Conservation (phyloP, 2,113 vertebrate species). For the Empidonax traillii region DNA sequence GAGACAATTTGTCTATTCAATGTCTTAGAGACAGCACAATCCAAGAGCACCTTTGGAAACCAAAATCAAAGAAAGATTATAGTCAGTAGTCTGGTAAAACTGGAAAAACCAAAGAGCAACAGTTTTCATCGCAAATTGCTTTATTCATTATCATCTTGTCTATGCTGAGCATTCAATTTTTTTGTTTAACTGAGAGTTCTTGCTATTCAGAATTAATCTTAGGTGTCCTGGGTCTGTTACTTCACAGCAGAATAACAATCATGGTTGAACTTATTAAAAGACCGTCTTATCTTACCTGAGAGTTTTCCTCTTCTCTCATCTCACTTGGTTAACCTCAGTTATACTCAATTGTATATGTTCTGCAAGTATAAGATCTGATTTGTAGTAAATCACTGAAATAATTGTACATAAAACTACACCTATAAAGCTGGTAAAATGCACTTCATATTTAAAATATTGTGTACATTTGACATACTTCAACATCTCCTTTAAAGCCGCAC, state of each 20-base stretch:
- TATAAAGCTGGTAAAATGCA: background rate
- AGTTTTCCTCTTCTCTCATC: background rate
- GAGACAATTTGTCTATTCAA: fast-evolving
- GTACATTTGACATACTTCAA: background rate
- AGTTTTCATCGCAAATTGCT: background rate
- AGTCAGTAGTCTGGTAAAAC: background rate
- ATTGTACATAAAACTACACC: background rate
- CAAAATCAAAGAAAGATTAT: background rate
- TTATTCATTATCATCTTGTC: background rate
- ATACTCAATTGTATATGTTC: background rate
- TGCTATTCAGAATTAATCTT: background rate
- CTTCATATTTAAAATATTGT: background rate
- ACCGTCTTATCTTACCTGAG: background rate
- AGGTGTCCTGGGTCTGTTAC: background rate
- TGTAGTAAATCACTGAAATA: background rate
- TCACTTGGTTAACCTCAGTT: background rate
- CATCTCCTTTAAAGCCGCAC: background rate
- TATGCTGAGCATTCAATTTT: background rate
- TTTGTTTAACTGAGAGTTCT: background rate
- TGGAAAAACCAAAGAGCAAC: background rate
- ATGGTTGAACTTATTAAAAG: background rate
- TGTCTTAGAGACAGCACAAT: background rate
- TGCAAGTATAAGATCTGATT: background rate
- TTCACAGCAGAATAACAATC: background rate
- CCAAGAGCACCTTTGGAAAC: background rate